phyloP scores from a whole-genome alignment of 2,113 vertebrate species.

The Callorhinus ursinus region DNA sequence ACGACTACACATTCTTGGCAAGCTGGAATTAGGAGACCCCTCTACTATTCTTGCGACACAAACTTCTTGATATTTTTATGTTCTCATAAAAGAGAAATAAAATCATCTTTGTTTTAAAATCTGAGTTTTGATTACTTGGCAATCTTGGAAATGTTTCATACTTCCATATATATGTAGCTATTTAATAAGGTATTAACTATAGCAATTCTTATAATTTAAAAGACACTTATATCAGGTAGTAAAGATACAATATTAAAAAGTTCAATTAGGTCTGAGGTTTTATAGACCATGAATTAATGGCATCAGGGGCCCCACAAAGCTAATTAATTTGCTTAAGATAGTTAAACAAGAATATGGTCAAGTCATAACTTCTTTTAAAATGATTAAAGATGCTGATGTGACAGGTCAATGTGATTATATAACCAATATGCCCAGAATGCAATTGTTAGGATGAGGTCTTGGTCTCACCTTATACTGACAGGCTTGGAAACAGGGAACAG shows the following conservation, averaged over 20 bases:
- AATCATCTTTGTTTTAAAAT: constrained; percentile 58
- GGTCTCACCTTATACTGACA: neutral
- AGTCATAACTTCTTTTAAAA: constrained; percentile 53
- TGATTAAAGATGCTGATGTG: neutral
- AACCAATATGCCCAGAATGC: neutral
- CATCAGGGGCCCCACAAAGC: constrained; percentile 50
- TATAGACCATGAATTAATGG: constrained; percentile 70
- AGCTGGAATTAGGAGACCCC: neutral
- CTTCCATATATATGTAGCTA: constrained; percentile 44
- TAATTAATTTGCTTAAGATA: constrained; percentile 79
- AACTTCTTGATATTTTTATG: constrained; percentile 53
- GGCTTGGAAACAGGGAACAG: neutral
- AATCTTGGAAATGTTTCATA: constrained; percentile 43
- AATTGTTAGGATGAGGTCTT: neutral
- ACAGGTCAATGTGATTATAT: neutral
- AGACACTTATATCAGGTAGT: constrained; percentile 69
- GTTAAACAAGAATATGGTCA: constrained; percentile 73
- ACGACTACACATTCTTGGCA: neutral
- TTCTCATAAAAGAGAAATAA: constrained; percentile 50
- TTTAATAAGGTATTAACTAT: constrained; percentile 66
- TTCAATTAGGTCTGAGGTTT: constrained; percentile 73
- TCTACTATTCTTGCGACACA: neutral
- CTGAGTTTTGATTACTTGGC: constrained; percentile 65
- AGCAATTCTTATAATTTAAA: constrained; percentile 76
- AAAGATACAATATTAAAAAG: constrained; percentile 77